Conservation (phyloP, 2,888 invertebrate genomes). For the Watsonalla binaria region DNA sequence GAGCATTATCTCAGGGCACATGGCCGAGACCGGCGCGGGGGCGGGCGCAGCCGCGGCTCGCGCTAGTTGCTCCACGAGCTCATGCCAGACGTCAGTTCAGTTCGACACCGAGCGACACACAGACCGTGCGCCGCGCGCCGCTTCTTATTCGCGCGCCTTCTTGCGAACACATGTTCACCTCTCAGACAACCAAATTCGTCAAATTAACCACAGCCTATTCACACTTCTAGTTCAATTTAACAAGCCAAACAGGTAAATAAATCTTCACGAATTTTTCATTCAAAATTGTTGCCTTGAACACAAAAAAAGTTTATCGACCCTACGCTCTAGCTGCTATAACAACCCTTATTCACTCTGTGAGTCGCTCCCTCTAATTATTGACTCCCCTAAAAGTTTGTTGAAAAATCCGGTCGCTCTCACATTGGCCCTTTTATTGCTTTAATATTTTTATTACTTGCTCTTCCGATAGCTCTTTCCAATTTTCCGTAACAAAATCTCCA, state of each 20-base stretch:
- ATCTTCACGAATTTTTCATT: conserved; percentile 11
- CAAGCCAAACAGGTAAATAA: conserved; percentile 10
- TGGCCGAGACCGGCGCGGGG: conserved; percentile 48
- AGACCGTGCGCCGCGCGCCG: conserved; percentile 64
- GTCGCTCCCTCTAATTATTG: conserved; percentile 76
- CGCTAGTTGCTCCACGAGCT: conserved; percentile 22
- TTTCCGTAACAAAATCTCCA: conserved; percentile 18
- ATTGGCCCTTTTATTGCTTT: conserved; percentile 57
- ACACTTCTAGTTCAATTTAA: conserved; percentile 9
- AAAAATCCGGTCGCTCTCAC: conserved; percentile 54
- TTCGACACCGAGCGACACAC: conserved; percentile 64
- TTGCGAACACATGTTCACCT: conserved; percentile 65
- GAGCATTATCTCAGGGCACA: conserved; percentile 44
- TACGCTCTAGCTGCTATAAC: conserved; percentile 58
- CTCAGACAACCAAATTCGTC: conserved; percentile 20
- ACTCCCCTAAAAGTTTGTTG: conserved; percentile 72
- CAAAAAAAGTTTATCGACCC: conserved; percentile 70
- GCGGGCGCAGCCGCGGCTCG: conserved; percentile 61
- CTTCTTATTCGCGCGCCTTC: conserved; percentile 42
- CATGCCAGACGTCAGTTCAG: conserved; percentile 63
- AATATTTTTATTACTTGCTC: conserved; percentile 60
- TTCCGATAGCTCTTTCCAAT: conserved; percentile 31
- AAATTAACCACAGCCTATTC: conserved; percentile 8
- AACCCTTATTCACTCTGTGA: conserved; percentile 70
- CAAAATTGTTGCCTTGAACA: conserved; percentile 25